These are phyloP conservation scores for Sinonovacula constricta DNA, from an alignment of 1,140 invertebrate species.

Conservation along the genomic window DNA sequence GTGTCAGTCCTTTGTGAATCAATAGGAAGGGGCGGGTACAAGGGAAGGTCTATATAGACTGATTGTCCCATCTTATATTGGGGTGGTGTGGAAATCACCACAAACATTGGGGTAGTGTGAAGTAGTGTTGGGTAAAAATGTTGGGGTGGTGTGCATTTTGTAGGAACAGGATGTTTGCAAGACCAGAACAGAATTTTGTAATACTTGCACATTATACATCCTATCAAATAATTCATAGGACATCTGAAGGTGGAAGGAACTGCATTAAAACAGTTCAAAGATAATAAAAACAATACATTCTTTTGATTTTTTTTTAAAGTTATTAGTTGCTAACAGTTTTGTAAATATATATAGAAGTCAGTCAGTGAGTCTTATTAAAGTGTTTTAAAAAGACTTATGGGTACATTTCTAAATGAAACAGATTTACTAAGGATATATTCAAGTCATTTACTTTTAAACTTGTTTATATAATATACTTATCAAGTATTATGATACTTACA, in stretches of 20 bases:
- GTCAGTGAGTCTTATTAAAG: too few species aligned
- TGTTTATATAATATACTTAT: too few species aligned
- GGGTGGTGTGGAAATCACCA: not conserved
- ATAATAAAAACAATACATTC: not conserved
- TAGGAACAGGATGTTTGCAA: not conserved
- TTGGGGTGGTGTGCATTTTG: constrained; percentile 31
- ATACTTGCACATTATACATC: not conserved
- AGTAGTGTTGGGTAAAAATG: constrained; percentile 12
- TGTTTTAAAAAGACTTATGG: too few species aligned
- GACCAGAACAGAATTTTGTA: too few species aligned
- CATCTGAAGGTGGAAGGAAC: not conserved
- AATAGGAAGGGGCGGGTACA: too few species aligned
- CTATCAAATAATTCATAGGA: not conserved
- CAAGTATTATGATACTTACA: too few species aligned
- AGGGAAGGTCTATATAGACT: too few species aligned
- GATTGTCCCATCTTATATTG: not conserved
- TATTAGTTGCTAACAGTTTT: not conserved
- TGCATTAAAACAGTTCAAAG: not conserved
- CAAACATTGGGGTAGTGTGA: not conserved
- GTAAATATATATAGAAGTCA: too few species aligned
- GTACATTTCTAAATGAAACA: too few species aligned
- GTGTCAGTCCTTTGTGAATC: too few species aligned
- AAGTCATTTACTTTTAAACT: too few species aligned
- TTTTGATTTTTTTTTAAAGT: not conserved
- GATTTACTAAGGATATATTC: too few species aligned